These are phyloP conservation scores for Aplysina aerophoba DNA, from an alignment of 37 sponge, comb jelly and placozoan genomes.

Conservation along the genomic window DNA sequence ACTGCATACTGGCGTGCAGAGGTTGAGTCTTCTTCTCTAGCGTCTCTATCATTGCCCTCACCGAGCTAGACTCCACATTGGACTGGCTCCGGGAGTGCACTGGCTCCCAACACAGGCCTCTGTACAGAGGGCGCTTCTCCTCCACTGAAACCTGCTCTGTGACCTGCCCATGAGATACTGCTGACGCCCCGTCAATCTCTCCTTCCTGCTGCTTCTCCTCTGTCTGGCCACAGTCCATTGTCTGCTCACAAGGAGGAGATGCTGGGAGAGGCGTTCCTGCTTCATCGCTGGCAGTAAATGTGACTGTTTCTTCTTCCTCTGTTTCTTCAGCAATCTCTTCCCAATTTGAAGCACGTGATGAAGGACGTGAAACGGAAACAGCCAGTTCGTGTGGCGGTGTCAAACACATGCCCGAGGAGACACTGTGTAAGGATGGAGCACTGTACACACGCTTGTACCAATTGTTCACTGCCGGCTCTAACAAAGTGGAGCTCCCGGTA, in stretches of 20 bases:
- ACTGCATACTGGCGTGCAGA: background rate
- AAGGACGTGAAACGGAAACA: background rate
- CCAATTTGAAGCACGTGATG: constrained; percentile 9
- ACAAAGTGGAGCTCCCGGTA: no score
- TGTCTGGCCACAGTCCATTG: no score
- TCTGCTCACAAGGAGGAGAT: no score
- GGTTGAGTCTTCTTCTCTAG: background rate
- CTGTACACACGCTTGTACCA: background rate
- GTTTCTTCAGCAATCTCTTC: background rate
- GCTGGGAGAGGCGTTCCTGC: no score
- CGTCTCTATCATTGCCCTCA: constrained; percentile 9
- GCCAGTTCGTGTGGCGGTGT: background rate
- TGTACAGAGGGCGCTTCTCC: no score
- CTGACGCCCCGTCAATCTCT: no score
- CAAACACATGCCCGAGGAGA: background rate
- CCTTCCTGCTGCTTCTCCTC: no score
- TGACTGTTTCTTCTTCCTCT: background rate
- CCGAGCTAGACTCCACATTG: constrained; percentile 15
- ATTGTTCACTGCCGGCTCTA: background rate
- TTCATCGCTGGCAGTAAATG: background rate
- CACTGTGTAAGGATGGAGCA: background rate
- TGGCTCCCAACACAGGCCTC: background rate
- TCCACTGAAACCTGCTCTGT: no score
- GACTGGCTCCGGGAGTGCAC: constrained; percentile 2
- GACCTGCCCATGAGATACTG: no score